Evolutionary conservation across 2,797 vertebrate genomes (phyloP), one percentile per base, ranked within the genome.

Genomic region (Cheirogaleus major): DNA sequence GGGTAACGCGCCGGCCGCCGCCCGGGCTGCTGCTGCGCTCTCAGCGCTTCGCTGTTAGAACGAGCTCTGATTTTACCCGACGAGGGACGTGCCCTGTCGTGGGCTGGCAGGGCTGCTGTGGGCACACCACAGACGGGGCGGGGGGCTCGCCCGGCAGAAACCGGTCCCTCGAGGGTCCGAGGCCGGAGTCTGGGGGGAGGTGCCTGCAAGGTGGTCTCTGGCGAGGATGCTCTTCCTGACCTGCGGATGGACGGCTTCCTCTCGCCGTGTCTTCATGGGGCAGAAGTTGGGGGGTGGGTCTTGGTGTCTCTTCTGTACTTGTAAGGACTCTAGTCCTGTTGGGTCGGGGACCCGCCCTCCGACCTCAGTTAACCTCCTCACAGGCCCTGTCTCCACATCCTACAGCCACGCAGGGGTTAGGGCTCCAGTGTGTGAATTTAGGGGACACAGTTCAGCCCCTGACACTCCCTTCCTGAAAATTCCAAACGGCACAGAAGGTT

Each of bases 21-120:
- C 48, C 65, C 0, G 27, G 1, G 17, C 3, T 5, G 0, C 45
- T 1, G 5, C 50, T 4, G 0, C 23, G 11, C n/a, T 27, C 48
- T 45, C 0, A 7, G 57, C 0, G 32, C 22, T 17, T 57, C 1
- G 18, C 7, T 30, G 30, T 35, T 11, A 27, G 65, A 38, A 6
- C 4, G 10, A 4, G 22, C 25, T 38, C 45, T 3, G 5, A 15
- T n/a, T 69, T n/a, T 52, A 55, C 30, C 45, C 57, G 85, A 23
- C 43, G 10, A 22, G 73, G 52, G 48, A 10, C 35, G 13, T 2
- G 18, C 50, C 82, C 12, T 30, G 38, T 69, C 25, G 13, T 4
- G 1, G 50, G 1, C 12, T 7, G 65, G 55, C 22, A 7, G 30
- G 18, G 38, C 63, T 14, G 4, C 35, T 43, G 0, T 27, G 1